Evolutionary conservation across 1,140 invertebrate species (phyloP), one percentile per base, ranked within the genome.

Genomic region (Meloidogyne floridensis): DNA sequence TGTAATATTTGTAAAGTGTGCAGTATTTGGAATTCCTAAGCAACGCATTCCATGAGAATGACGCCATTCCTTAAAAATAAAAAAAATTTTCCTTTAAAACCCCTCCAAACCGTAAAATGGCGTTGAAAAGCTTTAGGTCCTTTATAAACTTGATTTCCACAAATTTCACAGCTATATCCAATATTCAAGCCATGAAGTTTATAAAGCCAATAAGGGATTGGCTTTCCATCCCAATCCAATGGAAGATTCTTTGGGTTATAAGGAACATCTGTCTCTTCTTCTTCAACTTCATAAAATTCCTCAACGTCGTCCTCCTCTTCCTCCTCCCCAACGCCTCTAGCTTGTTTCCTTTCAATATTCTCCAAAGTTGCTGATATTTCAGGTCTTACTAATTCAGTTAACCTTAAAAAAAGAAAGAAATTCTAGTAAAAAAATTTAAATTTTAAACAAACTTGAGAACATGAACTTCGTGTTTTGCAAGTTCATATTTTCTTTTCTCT

Each of bases 201-300:
- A 91, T 99, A 99, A 18, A 84, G 85, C 84, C 98, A 99, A 91
- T 99, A 99, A 0, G 98, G 98, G 88, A 98, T 98, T 0, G 96
- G 96, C 92, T 99, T 99, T 73, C 97, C 98, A 92, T 99, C 98
- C 97, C 97, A 99, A 7, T 97, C 98, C 0, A 99, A 92, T 2
- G 98, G 98, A 54, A 99, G 91, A 92, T 99, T 99, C 92, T 99
- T 99, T 0, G 98, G 98, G 92, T 99, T 99, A 90, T 99, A 99
- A 0, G 97, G 96, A 70, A 98, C 95, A 86, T 95, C 95, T 90
- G 96, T 94, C 73, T 95, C 94, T 84, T 96, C 95, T 69, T 92
- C 92, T 86, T 95, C 93, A 70, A 89, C 88, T 59, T 91, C 90
- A 72, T 92, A 91, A 71, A 80, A 59, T 77, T 90, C 90, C 32